Evolutionary conservation across 2,797 vertebrate species (phyloP).

Genomic region (Sternotherus odoratus): DNA sequence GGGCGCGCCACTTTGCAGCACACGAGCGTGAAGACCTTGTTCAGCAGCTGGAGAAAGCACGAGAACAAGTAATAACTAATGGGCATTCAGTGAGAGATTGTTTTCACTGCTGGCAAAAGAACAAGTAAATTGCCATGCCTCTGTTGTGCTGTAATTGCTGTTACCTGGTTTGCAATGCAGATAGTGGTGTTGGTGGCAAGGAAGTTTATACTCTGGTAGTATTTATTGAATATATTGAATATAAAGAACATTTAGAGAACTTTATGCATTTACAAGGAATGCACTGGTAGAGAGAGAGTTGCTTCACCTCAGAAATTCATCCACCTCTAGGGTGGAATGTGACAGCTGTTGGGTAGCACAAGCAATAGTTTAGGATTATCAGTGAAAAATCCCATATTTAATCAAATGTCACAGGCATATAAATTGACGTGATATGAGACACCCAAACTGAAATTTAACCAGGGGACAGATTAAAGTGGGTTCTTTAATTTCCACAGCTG

Average conservation of each 20-base stretch:
- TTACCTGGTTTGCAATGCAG: neutral
- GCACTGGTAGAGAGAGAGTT: neutral
- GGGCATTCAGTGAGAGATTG: neutral
- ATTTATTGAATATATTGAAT: neutral
- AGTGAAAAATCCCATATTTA: neutral
- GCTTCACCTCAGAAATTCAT: neutral
- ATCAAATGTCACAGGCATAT: neutral
- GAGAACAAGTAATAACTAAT: slow-evolving; percentile 87
- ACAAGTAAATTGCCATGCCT: neutral
- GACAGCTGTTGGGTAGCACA: neutral
- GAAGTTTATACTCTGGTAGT: neutral
- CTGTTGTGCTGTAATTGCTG: neutral
- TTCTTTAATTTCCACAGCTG: neutral
- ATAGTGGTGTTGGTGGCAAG: neutral
- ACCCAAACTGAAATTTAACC: neutral
- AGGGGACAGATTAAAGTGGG: neutral
- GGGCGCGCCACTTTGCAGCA: slow-evolving; percentile 92
- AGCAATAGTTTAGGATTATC: neutral
- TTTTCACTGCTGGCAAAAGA: neutral
- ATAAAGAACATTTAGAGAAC: neutral
- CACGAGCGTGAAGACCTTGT: slow-evolving; percentile 97
- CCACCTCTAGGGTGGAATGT: neutral
- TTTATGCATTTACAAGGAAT: neutral
- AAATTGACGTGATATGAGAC: neutral
- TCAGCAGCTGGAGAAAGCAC: slow-evolving; percentile 90